phyloP scores from a whole-genome alignment of 2,888 invertebrate species.

The Limnephilus marmoratus region DNA sequence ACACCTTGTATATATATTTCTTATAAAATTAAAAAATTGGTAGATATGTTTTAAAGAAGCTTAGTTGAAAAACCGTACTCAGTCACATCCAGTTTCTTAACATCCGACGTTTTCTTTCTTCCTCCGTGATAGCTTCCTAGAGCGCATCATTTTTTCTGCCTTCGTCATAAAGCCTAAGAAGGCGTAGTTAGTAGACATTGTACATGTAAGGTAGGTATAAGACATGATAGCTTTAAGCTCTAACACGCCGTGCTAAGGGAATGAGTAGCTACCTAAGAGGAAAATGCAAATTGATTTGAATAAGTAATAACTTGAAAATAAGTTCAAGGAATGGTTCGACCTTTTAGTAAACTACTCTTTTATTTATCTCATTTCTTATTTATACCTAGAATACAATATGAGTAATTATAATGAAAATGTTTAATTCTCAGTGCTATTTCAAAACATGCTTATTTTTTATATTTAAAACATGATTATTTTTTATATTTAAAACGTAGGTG shows the following conservation, averaged over 20 bases:
- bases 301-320: neutral
- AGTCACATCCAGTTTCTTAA: constrained; percentile 8
- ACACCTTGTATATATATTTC: too few species aligned
- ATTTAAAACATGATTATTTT: too few species aligned
- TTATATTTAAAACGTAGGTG: too few species aligned
- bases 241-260: constrained; percentile 42
- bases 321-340: neutral
- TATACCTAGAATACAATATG: neutral
- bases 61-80: constrained; percentile 2
- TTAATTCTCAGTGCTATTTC: too few species aligned
- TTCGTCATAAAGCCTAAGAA: constrained; percentile 31
- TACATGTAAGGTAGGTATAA: neutral
- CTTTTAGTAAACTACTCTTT: neutral
- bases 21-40: too few species aligned
- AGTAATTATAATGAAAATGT: neutral
- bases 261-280: neutral
- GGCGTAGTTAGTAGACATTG: neutral
- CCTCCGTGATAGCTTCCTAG: constrained; percentile 58
- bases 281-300: constrained; percentile 3
- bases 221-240: constrained; percentile 37
- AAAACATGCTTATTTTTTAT: too few species aligned
- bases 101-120: neutral
- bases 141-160: constrained; percentile 60
- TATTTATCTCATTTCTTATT: neutral
- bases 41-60: neutral